A percentile compares a stretch with the other conserved stretches of the same genome.
Evolutionary conservation across 2,888 invertebrate species (phyloP).

Genomic region (Eupithecia vulgata): DNA sequence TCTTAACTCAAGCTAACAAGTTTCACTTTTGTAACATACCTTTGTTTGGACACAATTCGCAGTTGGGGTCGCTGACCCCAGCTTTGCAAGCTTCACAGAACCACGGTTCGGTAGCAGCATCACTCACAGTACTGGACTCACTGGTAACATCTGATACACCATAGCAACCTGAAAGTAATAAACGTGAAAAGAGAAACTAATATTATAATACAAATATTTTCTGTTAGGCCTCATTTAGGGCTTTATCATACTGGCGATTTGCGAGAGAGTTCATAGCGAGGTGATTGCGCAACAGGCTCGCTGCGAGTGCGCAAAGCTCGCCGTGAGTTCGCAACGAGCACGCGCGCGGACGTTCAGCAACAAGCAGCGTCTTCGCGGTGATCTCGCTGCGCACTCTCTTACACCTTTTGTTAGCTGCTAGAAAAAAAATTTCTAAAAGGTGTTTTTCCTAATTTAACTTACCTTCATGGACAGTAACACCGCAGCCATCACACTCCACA

Average conservation of each 20-base stretch:
- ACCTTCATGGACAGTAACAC: slow-evolving; percentile 98
- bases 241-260: too few relatives aligned
- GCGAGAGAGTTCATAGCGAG: too few relatives aligned
- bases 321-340: too few relatives aligned
- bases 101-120: slow-evolving; percentile 99
- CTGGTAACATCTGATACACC: slow-evolving; percentile 96
- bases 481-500: slow-evolving; percentile 98
- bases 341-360: too few relatives aligned
- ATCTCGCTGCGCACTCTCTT: too few relatives aligned
- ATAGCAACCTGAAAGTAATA: slow-evolving; percentile 90
- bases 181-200: neutral
- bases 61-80: slow-evolving; percentile 93
- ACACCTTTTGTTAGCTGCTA: neutral
- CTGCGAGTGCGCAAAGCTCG: too few relatives aligned
- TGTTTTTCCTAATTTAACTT: neutral
- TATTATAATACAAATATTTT: neutral
- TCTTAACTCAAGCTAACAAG: neutral
- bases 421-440: neutral
- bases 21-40: slow-evolving; percentile 64
- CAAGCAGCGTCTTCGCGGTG: too few relatives aligned
- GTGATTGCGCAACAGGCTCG: too few relatives aligned
- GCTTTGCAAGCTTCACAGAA: slow-evolving; percentile 99
- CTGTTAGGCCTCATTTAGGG: neutral
- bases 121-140: slow-evolving; percentile 95
- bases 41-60: slow-evolving; percentile 97